Conservation (phyloP, 2,888 invertebrate species). For the Limenitis arthemis region DNA sequence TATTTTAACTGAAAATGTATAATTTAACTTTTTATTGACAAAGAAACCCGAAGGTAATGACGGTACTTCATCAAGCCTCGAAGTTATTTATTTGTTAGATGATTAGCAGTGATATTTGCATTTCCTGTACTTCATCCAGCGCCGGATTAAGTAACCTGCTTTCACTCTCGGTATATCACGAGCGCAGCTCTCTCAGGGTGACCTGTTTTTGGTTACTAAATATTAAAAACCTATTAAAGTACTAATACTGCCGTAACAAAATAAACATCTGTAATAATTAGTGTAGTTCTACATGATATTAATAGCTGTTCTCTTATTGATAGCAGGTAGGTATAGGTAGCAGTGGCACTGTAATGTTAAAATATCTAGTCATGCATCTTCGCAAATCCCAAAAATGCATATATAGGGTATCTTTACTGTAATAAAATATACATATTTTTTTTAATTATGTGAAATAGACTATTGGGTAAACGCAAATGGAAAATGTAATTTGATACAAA, state of each 20-base stretch:
- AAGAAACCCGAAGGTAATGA: not conserved
- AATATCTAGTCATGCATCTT: too few relatives aligned
- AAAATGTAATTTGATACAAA: not conserved
- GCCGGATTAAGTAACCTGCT: conserved; percentile 31
- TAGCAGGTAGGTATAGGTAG: too few relatives aligned
- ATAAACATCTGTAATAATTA: too few relatives aligned
- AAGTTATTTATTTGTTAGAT: conserved; percentile 5
- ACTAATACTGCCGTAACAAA: too few relatives aligned
- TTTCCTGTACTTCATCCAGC: conserved; percentile 26
- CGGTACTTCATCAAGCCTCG: not conserved
- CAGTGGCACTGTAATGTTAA: too few relatives aligned
- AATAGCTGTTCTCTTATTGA: too few relatives aligned
- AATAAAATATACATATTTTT: not conserved
- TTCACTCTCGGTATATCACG: conserved; percentile 34
- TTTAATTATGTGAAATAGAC: too few relatives aligned
- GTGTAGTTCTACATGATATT: too few relatives aligned
- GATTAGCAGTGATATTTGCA: conserved; percentile 22
- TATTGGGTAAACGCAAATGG: not conserved
- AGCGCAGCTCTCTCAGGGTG: conserved; percentile 16
- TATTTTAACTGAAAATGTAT: too few relatives aligned
- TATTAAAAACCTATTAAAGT: not conserved
- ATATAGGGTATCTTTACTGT: not conserved
- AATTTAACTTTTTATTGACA: too few relatives aligned
- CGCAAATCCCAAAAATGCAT: too few relatives aligned
- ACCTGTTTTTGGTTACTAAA: conserved; percentile 14